Evolutionary conservation across 2,888 invertebrate species (phyloP), one percentile per base, ranked within the genome.

Genomic region (Melieria picta): DNA sequence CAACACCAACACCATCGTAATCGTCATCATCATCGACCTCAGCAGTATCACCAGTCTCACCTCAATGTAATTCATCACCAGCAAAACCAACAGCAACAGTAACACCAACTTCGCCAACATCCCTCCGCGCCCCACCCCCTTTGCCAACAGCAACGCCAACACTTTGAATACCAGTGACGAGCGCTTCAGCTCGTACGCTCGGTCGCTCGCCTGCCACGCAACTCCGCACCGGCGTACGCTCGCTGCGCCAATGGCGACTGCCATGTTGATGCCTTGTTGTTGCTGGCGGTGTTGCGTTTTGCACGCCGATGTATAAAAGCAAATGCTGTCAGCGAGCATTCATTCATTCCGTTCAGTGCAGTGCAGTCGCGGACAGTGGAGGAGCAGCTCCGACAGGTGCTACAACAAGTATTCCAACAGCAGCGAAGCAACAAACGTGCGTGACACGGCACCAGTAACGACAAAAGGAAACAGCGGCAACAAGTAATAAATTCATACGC

Each of bases 261-360:
- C 58, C 58, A 16, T 16, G 30, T 30, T 30, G 30, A 30, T 30
- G 30, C 30, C 30, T 67, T 67, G n/a, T 61, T 60, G 52, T 60
- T 48, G 30, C 11, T 57, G 65, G 47, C 48, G 58, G 60, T 55
- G 57, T 30, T 30, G 11, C 62, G 57, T 47, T 55, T 68, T 48
- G 46, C 68, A 46, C 61, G 56, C 63, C 43, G 56, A 58, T 72
- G 75, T 82, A 82, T 82, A 82, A 80, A 81, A 79, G 79, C 77
- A 66, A 77, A 78, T 71, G 71, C 74, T 69, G 58, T 73, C 72
- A 74, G 77, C 79, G 80, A 79, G 81, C 78, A 75, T 77, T 74
- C 75, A 78, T 76, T 80, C 79, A 82, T 82, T 82, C 78, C 77
- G 77, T 79, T 77, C 77, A 72, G 77, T 79, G 74, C 66, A 79